Conservation (phyloP, 2,888 invertebrate genomes). For the Leptarthrus brevirostris region DNA sequence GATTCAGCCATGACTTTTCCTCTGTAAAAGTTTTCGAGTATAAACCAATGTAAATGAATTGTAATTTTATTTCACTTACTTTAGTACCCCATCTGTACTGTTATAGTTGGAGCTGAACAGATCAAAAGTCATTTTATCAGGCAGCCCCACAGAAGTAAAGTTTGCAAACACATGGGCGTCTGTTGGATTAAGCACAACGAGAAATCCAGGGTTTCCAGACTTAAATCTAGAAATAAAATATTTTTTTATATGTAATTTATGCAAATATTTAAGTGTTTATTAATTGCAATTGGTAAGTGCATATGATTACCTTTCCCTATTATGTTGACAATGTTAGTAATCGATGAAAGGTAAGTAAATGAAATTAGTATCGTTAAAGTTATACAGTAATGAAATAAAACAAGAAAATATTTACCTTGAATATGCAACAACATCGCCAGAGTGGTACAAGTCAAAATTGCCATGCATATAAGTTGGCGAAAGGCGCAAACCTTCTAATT, state of each 20-base stretch:
- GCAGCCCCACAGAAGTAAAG: slow-evolving; percentile 70
- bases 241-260: not conserved
- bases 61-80: slow-evolving; percentile 56
- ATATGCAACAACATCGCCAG: slow-evolving; percentile 72
- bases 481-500: slow-evolving; percentile 66
- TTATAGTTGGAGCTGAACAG: slow-evolving; percentile 70
- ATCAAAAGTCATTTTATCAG: slow-evolving; percentile 73
- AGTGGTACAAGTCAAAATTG: slow-evolving; percentile 64
- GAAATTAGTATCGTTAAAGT: not conserved
- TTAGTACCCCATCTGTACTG: slow-evolving; percentile 57
- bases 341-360: slow-evolving; percentile 7
- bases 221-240: slow-evolving; percentile 71
- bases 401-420: slow-evolving; percentile 72
- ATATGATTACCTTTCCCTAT: slow-evolving; percentile 50
- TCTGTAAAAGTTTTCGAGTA: slow-evolving; percentile 69
- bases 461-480: slow-evolving; percentile 78
- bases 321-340: slow-evolving; percentile 6
- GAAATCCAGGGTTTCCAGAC: slow-evolving; percentile 79
- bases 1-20: slow-evolving; percentile 70
- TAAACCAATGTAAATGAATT: slow-evolving; percentile 6
- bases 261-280: not conserved
- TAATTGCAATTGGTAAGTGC: too few relatives aligned
- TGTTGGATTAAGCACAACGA: slow-evolving; percentile 78
- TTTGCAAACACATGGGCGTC: slow-evolving; percentile 69
- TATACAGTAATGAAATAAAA: not conserved